Evolutionary conservation across 2,113 vertebrate species (phyloP).

Genomic region (Tychaedon coryphoeus): DNA sequence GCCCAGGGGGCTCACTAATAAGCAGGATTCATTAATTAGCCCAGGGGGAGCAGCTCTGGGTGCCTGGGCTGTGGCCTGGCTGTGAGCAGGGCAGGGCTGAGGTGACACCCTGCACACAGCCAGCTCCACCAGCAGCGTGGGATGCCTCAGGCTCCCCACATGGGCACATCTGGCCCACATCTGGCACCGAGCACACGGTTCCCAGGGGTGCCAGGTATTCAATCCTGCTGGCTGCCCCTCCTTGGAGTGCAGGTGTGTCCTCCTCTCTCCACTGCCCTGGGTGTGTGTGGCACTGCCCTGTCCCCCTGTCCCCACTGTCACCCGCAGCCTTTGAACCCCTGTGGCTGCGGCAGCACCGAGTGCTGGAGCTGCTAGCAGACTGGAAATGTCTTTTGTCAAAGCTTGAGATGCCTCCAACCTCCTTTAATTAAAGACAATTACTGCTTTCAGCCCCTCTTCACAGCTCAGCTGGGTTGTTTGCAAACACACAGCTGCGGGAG

Average conservation of each 20-base stretch:
- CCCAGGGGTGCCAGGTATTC: neutral
- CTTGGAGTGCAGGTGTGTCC: rapidly evolving
- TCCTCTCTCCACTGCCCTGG: rapidly evolving
- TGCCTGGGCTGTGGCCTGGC: neutral
- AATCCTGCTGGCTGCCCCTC: neutral
- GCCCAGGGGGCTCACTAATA: neutral
- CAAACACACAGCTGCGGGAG: conserved; percentile 83
- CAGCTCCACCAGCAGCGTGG: neutral
- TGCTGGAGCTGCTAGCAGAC: conserved; percentile 69
- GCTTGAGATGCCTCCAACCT: conserved; percentile 77
- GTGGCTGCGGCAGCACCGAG: neutral
- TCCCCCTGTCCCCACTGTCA: neutral
- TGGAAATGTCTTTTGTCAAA: conserved; percentile 79
- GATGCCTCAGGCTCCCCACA: neutral
- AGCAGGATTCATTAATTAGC: neutral
- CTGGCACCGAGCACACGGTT: rapidly evolving
- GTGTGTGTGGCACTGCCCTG: neutral
- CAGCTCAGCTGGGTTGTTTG: conserved; percentile 81
- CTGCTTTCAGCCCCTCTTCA: conserved; percentile 83
- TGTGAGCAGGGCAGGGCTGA: neutral
- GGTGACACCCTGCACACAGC: neutral
- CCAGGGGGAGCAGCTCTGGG: neutral
- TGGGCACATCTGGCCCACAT: neutral
- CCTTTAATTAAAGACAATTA: conserved; percentile 88
- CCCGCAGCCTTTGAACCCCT: neutral